Evolutionary conservation across 2,113 vertebrate genomes (phyloP).

Genomic region (Nansenia antarctica): DNA sequence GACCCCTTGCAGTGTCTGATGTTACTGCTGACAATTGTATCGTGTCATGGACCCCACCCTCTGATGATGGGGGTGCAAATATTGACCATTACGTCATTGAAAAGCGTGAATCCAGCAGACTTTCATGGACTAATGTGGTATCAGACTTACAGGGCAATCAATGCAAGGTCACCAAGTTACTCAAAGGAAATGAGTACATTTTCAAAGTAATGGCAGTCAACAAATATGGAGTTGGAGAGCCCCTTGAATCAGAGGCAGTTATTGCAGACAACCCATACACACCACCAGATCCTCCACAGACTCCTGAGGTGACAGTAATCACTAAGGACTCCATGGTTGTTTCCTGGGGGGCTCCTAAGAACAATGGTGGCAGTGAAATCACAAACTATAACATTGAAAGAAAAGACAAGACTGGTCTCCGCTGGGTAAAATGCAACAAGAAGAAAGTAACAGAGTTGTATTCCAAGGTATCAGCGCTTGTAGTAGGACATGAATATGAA

Average conservation of each 20-base stretch:
- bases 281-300: constrained; percentile 88
- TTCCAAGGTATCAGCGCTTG: constrained; percentile 88
- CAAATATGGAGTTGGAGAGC: constrained; percentile 93
- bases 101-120: constrained; percentile 96
- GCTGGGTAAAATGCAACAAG: constrained; percentile 98
- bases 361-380: constrained; percentile 92
- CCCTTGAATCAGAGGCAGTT: constrained; percentile 88
- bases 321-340: constrained; percentile 96
- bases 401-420: constrained; percentile 86
- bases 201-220: constrained; percentile 98
- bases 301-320: constrained; percentile 88
- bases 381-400: constrained; percentile 91
- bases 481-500: constrained; percentile 93
- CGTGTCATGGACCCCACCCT: constrained; percentile 88
- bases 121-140: constrained; percentile 92
- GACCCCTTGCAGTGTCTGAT: constrained; percentile 86
- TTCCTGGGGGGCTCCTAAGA: constrained; percentile 91
- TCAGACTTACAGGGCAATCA: constrained; percentile 85
- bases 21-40: constrained; percentile 92
- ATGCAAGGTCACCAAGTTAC: constrained; percentile 88
- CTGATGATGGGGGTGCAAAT: constrained; percentile 91
- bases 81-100: constrained; percentile 93
- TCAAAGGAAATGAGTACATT: constrained; percentile 97
- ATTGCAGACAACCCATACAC: constrained; percentile 91
- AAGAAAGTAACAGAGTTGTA: constrained; percentile 89